These are phyloP conservation scores for Antigone vipio DNA, from an alignment of 2,113 vertebrate species.

Conservation along the genomic window DNA sequence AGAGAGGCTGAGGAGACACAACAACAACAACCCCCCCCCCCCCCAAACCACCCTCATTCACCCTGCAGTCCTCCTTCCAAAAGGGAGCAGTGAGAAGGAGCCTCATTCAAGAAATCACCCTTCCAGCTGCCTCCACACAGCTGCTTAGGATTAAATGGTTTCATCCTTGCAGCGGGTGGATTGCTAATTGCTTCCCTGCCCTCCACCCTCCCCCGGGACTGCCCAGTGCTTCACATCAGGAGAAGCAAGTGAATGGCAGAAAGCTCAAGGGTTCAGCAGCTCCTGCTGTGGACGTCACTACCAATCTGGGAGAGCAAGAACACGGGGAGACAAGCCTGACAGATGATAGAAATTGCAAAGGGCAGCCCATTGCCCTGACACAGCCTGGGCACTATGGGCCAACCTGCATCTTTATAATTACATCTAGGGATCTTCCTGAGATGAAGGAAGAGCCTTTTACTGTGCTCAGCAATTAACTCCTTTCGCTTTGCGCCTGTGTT, in stretches of 20 bases:
- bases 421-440: neutral
- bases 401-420: neutral
- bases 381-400: neutral
- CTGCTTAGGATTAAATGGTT: neutral
- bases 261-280: neutral
- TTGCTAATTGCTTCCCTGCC: neutral
- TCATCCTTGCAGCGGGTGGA: neutral
- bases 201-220: neutral
- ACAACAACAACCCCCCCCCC: neutral
- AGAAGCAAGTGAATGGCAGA: neutral
- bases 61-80: neutral
- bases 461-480: neutral
- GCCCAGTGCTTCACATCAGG: neutral
- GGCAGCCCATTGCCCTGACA: neutral
- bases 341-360: neutral
- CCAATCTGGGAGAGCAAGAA: neutral
- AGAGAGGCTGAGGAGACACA: neutral
- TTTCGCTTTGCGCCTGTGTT: neutral
- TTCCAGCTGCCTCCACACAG: neutral
- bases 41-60: neutral
- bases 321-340: neutral
- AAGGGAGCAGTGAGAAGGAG: neutral
- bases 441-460: neutral
- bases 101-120: neutral
- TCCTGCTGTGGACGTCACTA: conserved; percentile 6